Percentiles rank a stretch among this genome's conserved stretches.
These are phyloP conservation scores for Danaus melanippus DNA, from an alignment of 1,140 invertebrate genomes.

Conservation along the genomic window DNA sequence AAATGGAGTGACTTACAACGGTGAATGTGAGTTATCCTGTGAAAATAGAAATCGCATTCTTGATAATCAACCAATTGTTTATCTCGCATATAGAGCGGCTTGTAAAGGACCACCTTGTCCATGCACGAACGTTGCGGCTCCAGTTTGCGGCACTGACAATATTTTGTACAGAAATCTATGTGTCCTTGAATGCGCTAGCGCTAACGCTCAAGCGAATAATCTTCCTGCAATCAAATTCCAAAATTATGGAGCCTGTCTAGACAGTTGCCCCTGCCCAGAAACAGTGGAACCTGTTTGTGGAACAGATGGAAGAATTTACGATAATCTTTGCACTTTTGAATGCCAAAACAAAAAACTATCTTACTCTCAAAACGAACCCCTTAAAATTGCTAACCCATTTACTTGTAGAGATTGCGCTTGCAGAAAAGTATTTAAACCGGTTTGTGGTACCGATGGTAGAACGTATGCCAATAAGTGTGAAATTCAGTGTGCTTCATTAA, in stretches of 20 bases:
- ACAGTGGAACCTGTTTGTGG: slow-evolving; percentile 26
- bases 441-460: slow-evolving; percentile 76
- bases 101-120: slow-evolving; percentile 23
- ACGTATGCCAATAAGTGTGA: slow-evolving; percentile 24
- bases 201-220: slow-evolving; percentile 7
- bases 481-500: slow-evolving; percentile 12
- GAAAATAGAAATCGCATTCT: slow-evolving; percentile 23
- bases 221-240: slow-evolving; percentile 19
- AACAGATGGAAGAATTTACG: slow-evolving; percentile 22
- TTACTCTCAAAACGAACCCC: slow-evolving; percentile 9
- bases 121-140: slow-evolving; percentile 23
- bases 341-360: slow-evolving; percentile 22
- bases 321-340: slow-evolving; percentile 21
- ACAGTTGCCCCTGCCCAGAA: slow-evolving; percentile 24
- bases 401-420: slow-evolving; percentile 26
- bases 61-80: slow-evolving; percentile 14
- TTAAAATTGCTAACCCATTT: slow-evolving; percentile 12
- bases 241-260: slow-evolving; percentile 27
- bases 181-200: slow-evolving; percentile 22
- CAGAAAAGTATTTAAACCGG: slow-evolving; percentile 52
- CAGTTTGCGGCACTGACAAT: slow-evolving; percentile 31
- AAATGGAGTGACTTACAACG: slow-evolving; percentile 33
- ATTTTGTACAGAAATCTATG: slow-evolving; percentile 31
- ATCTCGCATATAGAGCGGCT: slow-evolving; percentile 28
- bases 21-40: slow-evolving; percentile 35